phyloP scores from a whole-genome alignment of 1,140 invertebrate genomes.

The Drosophila prosaltans region DNA sequence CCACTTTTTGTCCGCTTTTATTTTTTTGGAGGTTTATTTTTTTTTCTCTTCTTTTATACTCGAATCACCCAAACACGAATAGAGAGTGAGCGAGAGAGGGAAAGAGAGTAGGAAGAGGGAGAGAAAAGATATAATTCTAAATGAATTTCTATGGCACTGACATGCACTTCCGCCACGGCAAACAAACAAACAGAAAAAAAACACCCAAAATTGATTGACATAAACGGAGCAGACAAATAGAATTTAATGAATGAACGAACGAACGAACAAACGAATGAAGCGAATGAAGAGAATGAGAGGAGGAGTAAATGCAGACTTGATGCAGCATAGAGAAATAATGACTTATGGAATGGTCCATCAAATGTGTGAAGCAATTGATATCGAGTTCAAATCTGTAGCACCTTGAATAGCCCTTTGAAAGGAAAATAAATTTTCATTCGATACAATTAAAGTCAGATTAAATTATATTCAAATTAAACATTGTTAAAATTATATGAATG shows the following conservation, averaged over 20 bases:
- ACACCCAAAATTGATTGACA: slow-evolving; percentile 42
- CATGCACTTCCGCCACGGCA: slow-evolving; percentile 45
- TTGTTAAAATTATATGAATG: no score
- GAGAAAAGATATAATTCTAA: slow-evolving; percentile 49
- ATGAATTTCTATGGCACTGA: slow-evolving; percentile 34
- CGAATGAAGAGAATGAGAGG: slow-evolving; percentile 7
- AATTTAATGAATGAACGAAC: slow-evolving; percentile 17
- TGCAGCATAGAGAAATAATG: no score
- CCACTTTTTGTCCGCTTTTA: slow-evolving; percentile 39
- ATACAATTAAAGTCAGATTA: neutral
- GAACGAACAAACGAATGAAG: slow-evolving; percentile 13
- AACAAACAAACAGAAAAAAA: slow-evolving; percentile 15
- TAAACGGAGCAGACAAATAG: slow-evolving; percentile 37
- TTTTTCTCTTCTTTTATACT: slow-evolving; percentile 2
- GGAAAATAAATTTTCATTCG: neutral
- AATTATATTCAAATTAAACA: slow-evolving; percentile 1
- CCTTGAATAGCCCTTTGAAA: no score
- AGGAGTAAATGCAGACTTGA: neutral
- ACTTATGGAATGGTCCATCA: no score
- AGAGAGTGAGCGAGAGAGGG: neutral
- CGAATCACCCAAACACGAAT: slow-evolving; percentile 17
- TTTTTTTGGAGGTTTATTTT: slow-evolving; percentile 1
- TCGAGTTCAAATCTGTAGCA: no score
- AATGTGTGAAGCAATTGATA: no score
- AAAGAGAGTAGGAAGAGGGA: slow-evolving; percentile 6